Evolutionary conservation across 2,797 vertebrate species (phyloP).

Genomic region (Graptemys geographica): DNA sequence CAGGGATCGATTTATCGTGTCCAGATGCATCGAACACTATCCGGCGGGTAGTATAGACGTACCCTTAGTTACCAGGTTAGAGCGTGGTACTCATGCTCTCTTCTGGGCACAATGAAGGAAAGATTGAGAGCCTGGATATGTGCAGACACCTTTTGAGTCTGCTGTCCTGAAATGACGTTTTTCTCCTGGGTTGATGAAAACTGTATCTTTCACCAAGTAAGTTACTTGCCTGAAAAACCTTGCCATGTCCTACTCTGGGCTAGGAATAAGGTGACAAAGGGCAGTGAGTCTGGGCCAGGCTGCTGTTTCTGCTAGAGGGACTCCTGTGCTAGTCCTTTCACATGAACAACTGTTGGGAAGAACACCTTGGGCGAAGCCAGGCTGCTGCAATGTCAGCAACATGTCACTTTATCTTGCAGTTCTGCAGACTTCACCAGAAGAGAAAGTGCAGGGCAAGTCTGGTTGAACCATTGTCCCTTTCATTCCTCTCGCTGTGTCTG

Average conservation of each 20-base stretch:
- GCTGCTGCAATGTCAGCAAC: not conserved
- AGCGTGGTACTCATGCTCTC: too few relatives aligned
- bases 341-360: not conserved
- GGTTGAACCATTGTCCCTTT: not conserved
- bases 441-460: not conserved
- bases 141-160: too few relatives aligned
- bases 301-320: not conserved
- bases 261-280: not conserved
- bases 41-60: too few relatives aligned
- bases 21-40: too few relatives aligned
- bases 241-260: not conserved
- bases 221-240: too few relatives aligned
- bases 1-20: too few relatives aligned
- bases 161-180: too few relatives aligned
- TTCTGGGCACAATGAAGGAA: too few relatives aligned
- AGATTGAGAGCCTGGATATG: too few relatives aligned
- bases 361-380: not conserved
- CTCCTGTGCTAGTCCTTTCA: not conserved
- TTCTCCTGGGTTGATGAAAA: too few relatives aligned
- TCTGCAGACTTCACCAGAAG: not conserved
- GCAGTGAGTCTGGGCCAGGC: not conserved
- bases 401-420: not conserved
- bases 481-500: not conserved
- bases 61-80: too few relatives aligned
- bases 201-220: too few relatives aligned